Evolutionary conservation across 2,797 vertebrate species (phyloP).

Genomic region (Cynodonichthys magdalenae): DNA sequence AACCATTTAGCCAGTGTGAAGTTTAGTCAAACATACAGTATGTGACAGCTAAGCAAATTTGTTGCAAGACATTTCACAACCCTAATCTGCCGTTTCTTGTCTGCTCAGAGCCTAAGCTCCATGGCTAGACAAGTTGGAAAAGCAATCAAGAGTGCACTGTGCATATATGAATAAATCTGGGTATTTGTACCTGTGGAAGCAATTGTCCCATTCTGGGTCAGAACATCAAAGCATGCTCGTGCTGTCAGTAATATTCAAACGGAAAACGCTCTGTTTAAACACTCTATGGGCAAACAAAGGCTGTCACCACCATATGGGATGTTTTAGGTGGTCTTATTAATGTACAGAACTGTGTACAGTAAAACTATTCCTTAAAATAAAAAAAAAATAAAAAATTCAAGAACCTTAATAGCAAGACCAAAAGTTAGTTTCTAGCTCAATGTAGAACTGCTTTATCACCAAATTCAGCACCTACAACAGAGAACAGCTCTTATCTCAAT

Average conservation of each 20-base stretch:
- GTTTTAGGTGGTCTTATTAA: conserved; percentile 8
- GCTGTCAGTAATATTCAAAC: conserved; percentile 37
- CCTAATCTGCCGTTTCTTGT: conserved; percentile 20
- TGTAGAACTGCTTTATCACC: conserved; percentile 36
- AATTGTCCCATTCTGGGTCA: conserved; percentile 30
- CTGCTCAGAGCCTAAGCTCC: conserved; percentile 17
- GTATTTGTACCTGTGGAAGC: conserved; percentile 24
- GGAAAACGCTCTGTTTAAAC: conserved; percentile 15
- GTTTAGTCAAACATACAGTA: conserved; percentile 36
- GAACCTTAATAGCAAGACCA: conserved; percentile 19
- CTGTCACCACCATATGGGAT: conserved; percentile 12
- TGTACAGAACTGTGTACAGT: not conserved
- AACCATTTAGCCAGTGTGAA: not conserved
- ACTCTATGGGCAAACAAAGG: conserved; percentile 13
- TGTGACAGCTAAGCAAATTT: conserved; percentile 56
- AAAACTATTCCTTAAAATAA: conserved; percentile 6
- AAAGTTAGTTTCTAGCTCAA: conserved; percentile 16
- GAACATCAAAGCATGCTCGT: conserved; percentile 14
- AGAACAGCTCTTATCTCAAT: conserved; percentile 50
- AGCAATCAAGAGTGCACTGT: conserved; percentile 11
- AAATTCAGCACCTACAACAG: conserved; percentile 26
- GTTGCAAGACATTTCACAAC: conserved; percentile 28
- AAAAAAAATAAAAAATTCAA: conserved; percentile 18
- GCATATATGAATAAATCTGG: conserved; percentile 4
- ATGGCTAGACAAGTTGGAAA: conserved; percentile 23